These are phyloP conservation scores for Bursaphelenchus mucronatus DNA, from an alignment of 1,140 invertebrate species.

Conservation along the genomic window DNA sequence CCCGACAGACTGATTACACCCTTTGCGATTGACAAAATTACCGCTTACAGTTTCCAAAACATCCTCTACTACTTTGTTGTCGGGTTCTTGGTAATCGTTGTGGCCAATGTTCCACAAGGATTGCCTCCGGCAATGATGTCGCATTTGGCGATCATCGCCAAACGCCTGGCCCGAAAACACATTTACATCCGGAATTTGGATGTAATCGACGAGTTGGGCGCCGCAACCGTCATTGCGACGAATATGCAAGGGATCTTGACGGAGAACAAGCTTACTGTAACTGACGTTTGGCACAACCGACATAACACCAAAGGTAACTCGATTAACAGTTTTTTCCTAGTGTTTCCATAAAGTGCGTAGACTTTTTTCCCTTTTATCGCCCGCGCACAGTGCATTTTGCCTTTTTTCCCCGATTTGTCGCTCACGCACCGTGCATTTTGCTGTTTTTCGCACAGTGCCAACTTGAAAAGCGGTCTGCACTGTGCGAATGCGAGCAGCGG, in stretches of 20 bases:
- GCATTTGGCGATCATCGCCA: slow-evolving; percentile 89
- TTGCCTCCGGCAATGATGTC: slow-evolving; percentile 97
- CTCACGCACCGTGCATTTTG: too few relatives aligned
- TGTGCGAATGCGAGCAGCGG: too few relatives aligned
- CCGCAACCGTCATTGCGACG: slow-evolving; percentile 93
- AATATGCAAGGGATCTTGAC: slow-evolving; percentile 98
- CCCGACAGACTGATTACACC: too few relatives aligned
- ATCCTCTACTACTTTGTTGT: slow-evolving; percentile 45
- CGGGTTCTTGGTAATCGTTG: slow-evolving; percentile 49
- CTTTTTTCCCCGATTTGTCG: too few relatives aligned
- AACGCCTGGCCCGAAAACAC: slow-evolving; percentile 94
- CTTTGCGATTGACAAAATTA: too few relatives aligned
- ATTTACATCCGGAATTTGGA: slow-evolving; percentile 95
- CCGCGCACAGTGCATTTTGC: slow-evolving; percentile 17
- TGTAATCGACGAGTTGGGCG: slow-evolving; percentile 91
- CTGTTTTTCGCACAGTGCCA: too few relatives aligned
- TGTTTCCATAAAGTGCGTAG: background rate
- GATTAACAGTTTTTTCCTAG: too few relatives aligned
- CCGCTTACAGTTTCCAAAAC: slow-evolving; percentile 34
- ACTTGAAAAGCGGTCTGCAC: too few relatives aligned
- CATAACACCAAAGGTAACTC: slow-evolving; percentile 9
- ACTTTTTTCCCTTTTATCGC: background rate
- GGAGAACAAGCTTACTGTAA: slow-evolving; percentile 97
- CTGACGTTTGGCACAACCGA: slow-evolving; percentile 64
- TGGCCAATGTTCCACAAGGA: slow-evolving; percentile 48